Percentiles rank a stretch among this genome's conserved stretches.
Conservation (phyloP, 1,140 invertebrate genomes). For the Calephelis virginiensis region DNA sequence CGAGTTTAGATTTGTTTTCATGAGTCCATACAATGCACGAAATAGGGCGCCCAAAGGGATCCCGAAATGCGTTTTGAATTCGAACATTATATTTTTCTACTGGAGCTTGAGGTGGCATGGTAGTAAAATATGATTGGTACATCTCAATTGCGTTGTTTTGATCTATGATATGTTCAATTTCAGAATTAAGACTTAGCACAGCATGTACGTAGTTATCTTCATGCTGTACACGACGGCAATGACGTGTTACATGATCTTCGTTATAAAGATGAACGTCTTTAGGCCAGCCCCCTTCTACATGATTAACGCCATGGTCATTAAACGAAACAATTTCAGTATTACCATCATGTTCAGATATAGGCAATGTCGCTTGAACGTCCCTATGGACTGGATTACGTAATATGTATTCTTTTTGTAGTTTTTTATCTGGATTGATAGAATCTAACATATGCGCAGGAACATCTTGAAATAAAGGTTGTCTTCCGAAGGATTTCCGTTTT, state of each 20-base stretch:
- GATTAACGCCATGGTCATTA: constrained; percentile 85
- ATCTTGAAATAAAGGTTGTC: constrained; percentile 56
- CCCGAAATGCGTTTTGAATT: constrained; percentile 84
- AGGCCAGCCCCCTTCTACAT: constrained; percentile 97
- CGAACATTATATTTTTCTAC: constrained; percentile 82
- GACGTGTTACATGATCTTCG: constrained; percentile 89
- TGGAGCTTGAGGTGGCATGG: constrained; percentile 76
- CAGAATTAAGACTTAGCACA: constrained; percentile 40
- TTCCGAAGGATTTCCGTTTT: constrained; percentile 52
- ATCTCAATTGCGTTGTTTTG: constrained; percentile 96
- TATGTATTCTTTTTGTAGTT: constrained; percentile 52
- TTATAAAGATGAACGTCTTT: constrained; percentile 93
- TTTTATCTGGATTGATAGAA: constrained; percentile 50
- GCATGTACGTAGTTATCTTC: constrained; percentile 87
- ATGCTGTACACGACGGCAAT: constrained; percentile 95
- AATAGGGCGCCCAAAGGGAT: constrained; percentile 80
- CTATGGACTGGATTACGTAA: constrained; percentile 63
- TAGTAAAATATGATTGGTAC: constrained; percentile 90
- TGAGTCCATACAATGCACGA: constrained; percentile 92
- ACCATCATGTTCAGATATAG: constrained; percentile 57
- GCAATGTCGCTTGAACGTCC: constrained; percentile 52
- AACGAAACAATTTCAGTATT: constrained; percentile 70
- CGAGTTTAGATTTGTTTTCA: constrained; percentile 86
- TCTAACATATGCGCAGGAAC: constrained; percentile 57
- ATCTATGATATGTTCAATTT: constrained; percentile 87